Evolutionary conservation across 2,797 vertebrate species (phyloP).

Genomic region (Tangara arthus): DNA sequence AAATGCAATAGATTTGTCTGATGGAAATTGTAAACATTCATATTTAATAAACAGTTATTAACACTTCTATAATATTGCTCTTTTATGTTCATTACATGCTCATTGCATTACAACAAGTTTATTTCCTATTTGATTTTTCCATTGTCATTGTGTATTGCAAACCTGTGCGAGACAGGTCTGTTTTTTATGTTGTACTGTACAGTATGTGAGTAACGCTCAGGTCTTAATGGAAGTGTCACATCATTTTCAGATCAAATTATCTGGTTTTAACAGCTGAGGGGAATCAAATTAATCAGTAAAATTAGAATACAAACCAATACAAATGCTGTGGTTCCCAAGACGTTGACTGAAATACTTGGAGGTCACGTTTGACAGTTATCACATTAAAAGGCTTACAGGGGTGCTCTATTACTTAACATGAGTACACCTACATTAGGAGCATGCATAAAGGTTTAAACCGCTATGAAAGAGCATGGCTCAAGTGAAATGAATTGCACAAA

Average conservation of each 20-base stretch:
- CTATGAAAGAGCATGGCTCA: neutral
- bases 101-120: neutral
- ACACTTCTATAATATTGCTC: slow-evolving; percentile 14
- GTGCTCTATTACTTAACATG: neutral
- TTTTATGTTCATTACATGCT: slow-evolving; percentile 39
- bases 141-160: neutral
- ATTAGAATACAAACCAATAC: neutral
- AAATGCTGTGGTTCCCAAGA: neutral
- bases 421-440: neutral
- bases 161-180: neutral
- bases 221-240: slow-evolving; percentile 56
- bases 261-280: slow-evolving; percentile 40
- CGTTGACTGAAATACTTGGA: neutral
- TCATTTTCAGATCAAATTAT: slow-evolving; percentile 56
- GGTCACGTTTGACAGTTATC: neutral
- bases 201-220: neutral
- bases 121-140: slow-evolving; percentile 36
- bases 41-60: slow-evolving; percentile 49
- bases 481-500: neutral
- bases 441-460: neutral
- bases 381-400: neutral
- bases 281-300: slow-evolving; percentile 46
- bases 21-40: neutral
- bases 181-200: slow-evolving; percentile 8
- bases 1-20: slow-evolving; percentile 38